Percentiles rank a stretch among this genome's conserved stretches.
Evolutionary conservation across 2,113 vertebrate genomes (phyloP).

Genomic region (Notiomystis cincta): DNA sequence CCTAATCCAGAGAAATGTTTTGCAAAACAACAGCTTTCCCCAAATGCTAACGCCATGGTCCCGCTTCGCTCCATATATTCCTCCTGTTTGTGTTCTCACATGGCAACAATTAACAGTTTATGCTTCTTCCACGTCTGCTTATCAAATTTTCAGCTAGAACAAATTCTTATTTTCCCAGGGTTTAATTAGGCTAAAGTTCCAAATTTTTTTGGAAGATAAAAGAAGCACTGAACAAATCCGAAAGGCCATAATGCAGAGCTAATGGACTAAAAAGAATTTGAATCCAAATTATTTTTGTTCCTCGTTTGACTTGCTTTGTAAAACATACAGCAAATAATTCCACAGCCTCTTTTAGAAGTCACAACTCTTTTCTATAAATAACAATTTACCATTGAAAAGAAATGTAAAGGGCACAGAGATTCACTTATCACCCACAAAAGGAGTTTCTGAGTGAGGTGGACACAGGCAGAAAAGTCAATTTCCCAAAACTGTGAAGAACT

Average conservation of each 20-base stretch:
- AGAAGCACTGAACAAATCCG: not conserved
- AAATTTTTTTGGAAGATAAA: not conserved
- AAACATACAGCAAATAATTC: not conserved
- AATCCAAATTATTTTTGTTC: not conserved
- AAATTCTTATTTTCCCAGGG: not conserved
- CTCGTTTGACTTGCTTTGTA: not conserved
- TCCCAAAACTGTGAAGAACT: not conserved
- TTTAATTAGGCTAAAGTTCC: not conserved
- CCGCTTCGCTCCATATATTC: not conserved
- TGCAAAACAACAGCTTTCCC: constrained; percentile 30
- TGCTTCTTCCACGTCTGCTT: not conserved
- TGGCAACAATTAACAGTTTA: not conserved
- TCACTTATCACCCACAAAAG: not conserved
- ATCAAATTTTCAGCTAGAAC: not conserved
- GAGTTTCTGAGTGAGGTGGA: not conserved
- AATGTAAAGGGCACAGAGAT: not conserved
- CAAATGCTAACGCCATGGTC: constrained; percentile 37
- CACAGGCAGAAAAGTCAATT: not conserved
- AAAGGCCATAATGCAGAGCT: not conserved
- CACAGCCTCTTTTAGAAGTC: not conserved
- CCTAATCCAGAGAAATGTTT: not conserved
- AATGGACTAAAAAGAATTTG: not conserved
- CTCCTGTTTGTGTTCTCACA: not conserved
- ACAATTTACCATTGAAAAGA: not conserved
- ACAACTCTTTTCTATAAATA: constrained; percentile 8